Conservation (phyloP, 2,113 vertebrate genomes). For the Rhizomys pruinosus region DNA sequence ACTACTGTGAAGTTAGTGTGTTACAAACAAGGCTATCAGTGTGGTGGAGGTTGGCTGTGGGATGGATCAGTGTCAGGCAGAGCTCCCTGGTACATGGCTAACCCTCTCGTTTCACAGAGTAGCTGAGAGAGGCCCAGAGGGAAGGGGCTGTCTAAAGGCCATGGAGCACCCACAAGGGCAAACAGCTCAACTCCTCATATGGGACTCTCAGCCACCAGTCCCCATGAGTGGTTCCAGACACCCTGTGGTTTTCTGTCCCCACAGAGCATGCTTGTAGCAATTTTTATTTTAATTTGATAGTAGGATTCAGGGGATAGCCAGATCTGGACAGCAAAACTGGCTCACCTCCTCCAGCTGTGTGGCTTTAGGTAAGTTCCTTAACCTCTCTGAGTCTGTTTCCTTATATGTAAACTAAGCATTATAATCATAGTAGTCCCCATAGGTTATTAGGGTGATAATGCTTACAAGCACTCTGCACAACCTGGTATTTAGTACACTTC, state of each 20-base stretch:
- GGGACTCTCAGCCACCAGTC: neutral
- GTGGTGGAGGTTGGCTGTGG: neutral
- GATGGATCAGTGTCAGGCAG: neutral
- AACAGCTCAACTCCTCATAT: neutral
- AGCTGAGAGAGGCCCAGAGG: neutral
- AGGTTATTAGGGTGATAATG: neutral
- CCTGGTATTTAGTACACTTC: neutral
- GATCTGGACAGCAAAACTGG: neutral
- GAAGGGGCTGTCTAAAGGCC: neutral
- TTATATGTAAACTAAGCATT: neutral
- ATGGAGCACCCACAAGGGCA: neutral
- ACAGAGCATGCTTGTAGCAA: neutral
- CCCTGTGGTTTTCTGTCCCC: neutral
- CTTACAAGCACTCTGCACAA: neutral
- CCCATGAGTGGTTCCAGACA: neutral
- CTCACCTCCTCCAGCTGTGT: neutral
- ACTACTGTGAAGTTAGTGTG: neutral
- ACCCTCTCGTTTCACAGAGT: neutral
- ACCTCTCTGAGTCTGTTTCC: neutral
- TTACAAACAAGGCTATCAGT: accelerated
- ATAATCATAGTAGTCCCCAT: neutral
- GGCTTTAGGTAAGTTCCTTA: neutral
- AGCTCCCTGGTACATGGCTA: neutral
- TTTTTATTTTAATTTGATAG: neutral
- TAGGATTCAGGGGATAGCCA: neutral